Evolutionary conservation across 2,797 vertebrate species (phyloP).

Genomic region (Galago senegalensis): DNA sequence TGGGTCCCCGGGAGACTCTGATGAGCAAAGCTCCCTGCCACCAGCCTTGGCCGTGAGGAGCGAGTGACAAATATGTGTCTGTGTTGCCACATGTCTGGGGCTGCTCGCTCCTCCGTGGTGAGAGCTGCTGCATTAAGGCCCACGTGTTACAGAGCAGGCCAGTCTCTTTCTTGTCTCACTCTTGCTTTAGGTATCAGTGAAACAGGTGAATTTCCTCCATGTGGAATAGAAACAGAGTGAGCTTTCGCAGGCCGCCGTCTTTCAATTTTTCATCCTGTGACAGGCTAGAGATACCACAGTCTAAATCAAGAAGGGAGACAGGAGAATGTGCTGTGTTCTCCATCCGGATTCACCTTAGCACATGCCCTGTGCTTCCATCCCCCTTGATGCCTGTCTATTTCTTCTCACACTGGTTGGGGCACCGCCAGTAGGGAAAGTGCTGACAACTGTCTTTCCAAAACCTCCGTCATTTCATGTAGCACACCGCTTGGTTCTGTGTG

Average conservation of each 20-base stretch:
- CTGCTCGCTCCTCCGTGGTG: not conserved
- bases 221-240: not conserved
- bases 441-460: not conserved
- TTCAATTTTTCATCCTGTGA: not conserved
- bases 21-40: not conserved
- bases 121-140: not conserved
- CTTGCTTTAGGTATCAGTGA: not conserved
- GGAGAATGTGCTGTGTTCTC: not conserved
- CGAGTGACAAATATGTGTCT: not conserved
- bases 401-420: slow-evolving; percentile 1
- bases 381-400: not conserved
- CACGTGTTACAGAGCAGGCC: not conserved
- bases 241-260: not conserved
- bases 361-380: not conserved
- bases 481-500: not conserved
- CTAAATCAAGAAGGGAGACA: not conserved
- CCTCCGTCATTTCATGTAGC: not conserved
- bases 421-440: not conserved
- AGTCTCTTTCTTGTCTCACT: not conserved
- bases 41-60: not conserved
- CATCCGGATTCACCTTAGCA: not conserved
- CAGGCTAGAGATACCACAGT: not conserved
- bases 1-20: not conserved
- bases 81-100: not conserved
- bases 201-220: not conserved